phyloP scores from a whole-genome alignment of 2,797 vertebrate species.

The Neostethus bicornis region DNA sequence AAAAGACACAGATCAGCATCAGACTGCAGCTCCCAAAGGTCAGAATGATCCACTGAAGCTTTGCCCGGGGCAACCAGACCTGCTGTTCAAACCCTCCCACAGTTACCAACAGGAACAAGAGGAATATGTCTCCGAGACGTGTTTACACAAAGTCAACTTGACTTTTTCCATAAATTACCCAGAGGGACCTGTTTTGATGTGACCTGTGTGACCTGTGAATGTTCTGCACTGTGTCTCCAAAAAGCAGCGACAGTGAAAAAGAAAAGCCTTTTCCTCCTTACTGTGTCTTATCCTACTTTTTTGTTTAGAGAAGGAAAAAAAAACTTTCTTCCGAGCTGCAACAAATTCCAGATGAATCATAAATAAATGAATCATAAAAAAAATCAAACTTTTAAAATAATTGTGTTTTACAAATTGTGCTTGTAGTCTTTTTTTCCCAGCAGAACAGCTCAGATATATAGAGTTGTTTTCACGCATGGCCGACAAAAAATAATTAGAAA shows the following conservation, averaged over 20 bases:
- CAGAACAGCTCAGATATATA: too few species aligned
- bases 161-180: slow-evolving; percentile 41
- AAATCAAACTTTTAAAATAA: too few species aligned
- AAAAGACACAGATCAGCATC: slow-evolving; percentile 16
- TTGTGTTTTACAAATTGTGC: too few species aligned
- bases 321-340: too few species aligned
- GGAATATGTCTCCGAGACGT: slow-evolving; percentile 13
- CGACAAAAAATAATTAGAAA: too few species aligned
- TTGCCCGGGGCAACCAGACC: slow-evolving; percentile 2
- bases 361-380: too few species aligned
- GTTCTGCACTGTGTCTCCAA: slow-evolving; percentile 37
- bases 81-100: slow-evolving; percentile 2
- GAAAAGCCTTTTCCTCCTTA: too few species aligned
- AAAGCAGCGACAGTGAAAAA: slow-evolving; percentile 7
- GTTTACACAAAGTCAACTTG: slow-evolving; percentile 24
- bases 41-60: background rate
- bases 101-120: background rate
- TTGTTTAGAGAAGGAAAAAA: too few species aligned
- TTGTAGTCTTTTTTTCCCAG: too few species aligned
- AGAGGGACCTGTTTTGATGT: slow-evolving; percentile 14
- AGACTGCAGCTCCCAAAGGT: slow-evolving; percentile 24
- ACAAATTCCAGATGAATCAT: too few species aligned
- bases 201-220: slow-evolving; percentile 44
- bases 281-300: too few species aligned
- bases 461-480: too few species aligned